Evolutionary conservation across 2,797 vertebrate genomes (phyloP), one percentile per base, ranked within the genome.

Genomic region (Tarsius wallacei): DNA sequence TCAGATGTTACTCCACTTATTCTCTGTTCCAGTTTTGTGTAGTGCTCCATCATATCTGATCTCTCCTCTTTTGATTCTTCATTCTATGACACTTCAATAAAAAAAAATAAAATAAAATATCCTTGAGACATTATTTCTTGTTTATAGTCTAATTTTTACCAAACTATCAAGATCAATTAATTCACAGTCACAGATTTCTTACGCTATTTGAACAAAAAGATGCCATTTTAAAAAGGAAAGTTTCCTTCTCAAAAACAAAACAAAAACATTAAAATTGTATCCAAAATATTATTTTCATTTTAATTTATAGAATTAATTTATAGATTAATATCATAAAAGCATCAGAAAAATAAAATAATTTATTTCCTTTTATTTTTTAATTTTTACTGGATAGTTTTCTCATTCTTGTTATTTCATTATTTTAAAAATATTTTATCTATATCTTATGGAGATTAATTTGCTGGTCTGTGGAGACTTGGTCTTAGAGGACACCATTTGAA

Each of bases 11-110:
- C 7, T 68, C 10, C 42, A 84, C 10, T 64, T 31, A 55, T 16
- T 94, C 51, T 82, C 80, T 90, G 5, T 70, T 89, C 16, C 13
- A 73, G 42, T 87, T 90, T 90, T 94, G 16, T 47, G 36, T 55
- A 59, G 7, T 73, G 63, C 17, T 83, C 36, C 47, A 83, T 90
- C 49, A 83, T n/a, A 71, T 90, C 28, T 93, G 71, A 59, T 66
- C 57, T 26, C 84, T 93, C 55, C 3, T 16, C 33, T 73, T 82
- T 76, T 88, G 26, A 13, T 33, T 91, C 36, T 84, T 95, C 36
- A 71, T 78, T 68, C 10, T n/a, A 26, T 0, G 53, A 47, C 13
- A 55, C 33, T 3, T 66, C 22, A 42, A n/a, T 76, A 92, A 77
- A 63, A 55, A 55, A 12, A 81, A 68, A 21, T 77, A 47, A 81